Evolutionary conservation across 2,113 vertebrate genomes (phyloP).

Genomic region (Passer montanus): DNA sequence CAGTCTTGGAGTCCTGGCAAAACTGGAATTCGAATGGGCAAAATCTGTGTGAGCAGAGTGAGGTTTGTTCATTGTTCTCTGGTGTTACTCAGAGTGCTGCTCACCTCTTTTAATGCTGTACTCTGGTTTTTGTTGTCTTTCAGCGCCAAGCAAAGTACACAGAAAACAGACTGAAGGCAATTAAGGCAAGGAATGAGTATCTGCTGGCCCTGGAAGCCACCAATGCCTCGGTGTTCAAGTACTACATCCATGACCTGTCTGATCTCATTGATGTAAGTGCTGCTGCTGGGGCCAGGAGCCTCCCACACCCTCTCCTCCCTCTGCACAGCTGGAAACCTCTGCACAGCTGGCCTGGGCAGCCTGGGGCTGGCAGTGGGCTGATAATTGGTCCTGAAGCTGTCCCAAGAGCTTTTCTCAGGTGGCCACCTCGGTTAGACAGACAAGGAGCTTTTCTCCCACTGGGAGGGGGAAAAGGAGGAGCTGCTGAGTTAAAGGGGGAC

Average conservation of each 20-base stretch:
- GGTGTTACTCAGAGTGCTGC: background rate
- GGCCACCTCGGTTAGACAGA: background rate
- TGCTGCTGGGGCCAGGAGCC: background rate
- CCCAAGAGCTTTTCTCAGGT: background rate
- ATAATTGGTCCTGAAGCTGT: background rate
- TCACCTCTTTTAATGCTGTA: background rate
- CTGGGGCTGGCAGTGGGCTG: background rate
- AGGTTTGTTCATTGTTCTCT: background rate
- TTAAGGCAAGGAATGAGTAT: constrained; percentile 97
- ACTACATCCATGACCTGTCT: constrained; percentile 97
- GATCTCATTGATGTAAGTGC: constrained; percentile 97
- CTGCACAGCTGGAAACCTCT: background rate
- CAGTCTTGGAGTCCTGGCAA: constrained; percentile 20
- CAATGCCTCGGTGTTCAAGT: constrained; percentile 97
- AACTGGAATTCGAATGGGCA: constrained; percentile 13
- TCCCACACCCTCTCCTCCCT: background rate
- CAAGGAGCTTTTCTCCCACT: background rate
- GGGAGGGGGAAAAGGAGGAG: background rate
- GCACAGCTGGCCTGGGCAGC: background rate
- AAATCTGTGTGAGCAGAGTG: background rate
- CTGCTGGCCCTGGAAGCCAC: constrained; percentile 95
- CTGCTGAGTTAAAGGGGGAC: background rate
- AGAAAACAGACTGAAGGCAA: constrained; percentile 96
- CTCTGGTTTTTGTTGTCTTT: constrained; percentile 5
- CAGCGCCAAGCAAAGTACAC: constrained; percentile 99